Evolutionary conservation across 2,888 invertebrate genomes (phyloP).

Genomic region (Melinaea marsaeus): DNA sequence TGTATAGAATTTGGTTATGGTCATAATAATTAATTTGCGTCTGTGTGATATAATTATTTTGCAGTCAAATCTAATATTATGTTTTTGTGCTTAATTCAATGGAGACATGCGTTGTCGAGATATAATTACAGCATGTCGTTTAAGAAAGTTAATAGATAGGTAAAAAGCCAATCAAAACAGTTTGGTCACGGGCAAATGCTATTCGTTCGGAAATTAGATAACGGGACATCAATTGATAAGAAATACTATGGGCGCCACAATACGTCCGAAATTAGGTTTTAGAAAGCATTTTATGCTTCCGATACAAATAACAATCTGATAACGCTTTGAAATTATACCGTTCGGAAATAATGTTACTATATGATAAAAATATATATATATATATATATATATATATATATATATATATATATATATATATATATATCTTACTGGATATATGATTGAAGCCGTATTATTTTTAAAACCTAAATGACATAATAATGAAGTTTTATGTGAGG

Average conservation of each 20-base stretch:
- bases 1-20: too few relatives aligned
- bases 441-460: too few relatives aligned
- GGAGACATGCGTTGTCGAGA: neutral
- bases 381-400: too few relatives aligned
- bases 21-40: too few relatives aligned
- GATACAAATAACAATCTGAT: conserved; percentile 33
- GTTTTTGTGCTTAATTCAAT: neutral
- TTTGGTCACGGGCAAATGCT: conserved; percentile 29
- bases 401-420: too few relatives aligned
- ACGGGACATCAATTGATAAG: conserved; percentile 63
- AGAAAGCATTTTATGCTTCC: conserved; percentile 53
- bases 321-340: conserved; percentile 2
- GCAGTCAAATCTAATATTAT: neutral
- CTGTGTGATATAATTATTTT: too few relatives aligned
- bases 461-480: too few relatives aligned
- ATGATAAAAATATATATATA: too few relatives aligned
- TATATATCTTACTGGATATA: too few relatives aligned
- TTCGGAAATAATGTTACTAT: neutral
- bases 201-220: conserved; percentile 55
- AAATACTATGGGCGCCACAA: conserved; percentile 49
- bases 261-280: conserved; percentile 54
- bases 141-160: conserved; percentile 4
- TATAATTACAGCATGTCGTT: conserved; percentile 5
- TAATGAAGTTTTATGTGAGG: too few relatives aligned
- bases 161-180: conserved; percentile 17